Evolutionary conservation across 2,797 vertebrate genomes (phyloP), one percentile per base, ranked within the genome.

Genomic region (Chelmon rostratus): DNA sequence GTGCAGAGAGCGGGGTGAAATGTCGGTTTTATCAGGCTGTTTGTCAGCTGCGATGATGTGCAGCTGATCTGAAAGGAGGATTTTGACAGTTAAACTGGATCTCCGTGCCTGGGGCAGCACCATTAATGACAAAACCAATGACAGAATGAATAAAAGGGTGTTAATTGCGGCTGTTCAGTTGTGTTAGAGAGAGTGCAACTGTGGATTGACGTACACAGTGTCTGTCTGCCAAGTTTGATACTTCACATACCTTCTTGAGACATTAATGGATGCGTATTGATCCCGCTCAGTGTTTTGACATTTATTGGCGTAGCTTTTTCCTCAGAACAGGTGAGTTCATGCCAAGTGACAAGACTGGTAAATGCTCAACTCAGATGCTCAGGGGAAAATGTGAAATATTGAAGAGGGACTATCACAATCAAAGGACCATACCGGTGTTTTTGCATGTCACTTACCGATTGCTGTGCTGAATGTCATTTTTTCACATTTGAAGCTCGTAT

Each of bases 11-110:
- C 64, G 59, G 71, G 50, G 71, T 2, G 42, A 82, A 79, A 81
- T 58, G 82, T 68, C 38, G 28, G 52, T 62, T 88, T 83, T 69
- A 82, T 85, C 81, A 58, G 79, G 81, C 82, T 71, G 87, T 80
- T 90, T 57, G 62, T 89, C 88, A 79, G 82, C 77, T 37, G 70
- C 49, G 21, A 6, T 33, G 76, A 84, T 47, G 74, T 49, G 66
- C 79, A 69, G 69, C 75, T 78, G 81, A 90, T 88, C 75, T 83
- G 74, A 83, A 77, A 65, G 63, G 47, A 76, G 73, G 68, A 52
- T 79, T 90, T 65, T 89, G 84, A 91, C 90, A 86, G 90, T 92
- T 88, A 81, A 91, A 88, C 89, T 84, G 85, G 80, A 88, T 90
- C 79, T 86, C 62, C 84, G 78, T 21, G 88, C 90, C 85, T 64